Conservation (phyloP, 1,140 invertebrate species). For the Drosophila trapezifrons region DNA sequence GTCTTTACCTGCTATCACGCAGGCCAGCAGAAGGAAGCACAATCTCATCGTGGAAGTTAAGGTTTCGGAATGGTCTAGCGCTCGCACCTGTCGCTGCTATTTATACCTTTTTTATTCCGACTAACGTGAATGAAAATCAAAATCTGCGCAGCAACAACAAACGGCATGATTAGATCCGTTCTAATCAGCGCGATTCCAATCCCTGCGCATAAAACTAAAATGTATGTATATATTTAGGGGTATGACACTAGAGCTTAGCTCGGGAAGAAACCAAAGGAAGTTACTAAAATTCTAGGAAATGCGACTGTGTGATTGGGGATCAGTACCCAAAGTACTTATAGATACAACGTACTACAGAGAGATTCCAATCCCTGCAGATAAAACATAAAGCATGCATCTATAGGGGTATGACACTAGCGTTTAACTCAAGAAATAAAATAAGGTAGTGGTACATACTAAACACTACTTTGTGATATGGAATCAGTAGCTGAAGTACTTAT, state of each 20-base stretch:
- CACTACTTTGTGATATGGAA: too few species aligned
- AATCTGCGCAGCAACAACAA: slow-evolving; percentile 36
- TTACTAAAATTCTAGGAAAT: too few species aligned
- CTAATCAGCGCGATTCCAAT: slow-evolving; percentile 34
- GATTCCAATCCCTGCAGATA: background rate
- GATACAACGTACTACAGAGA: too few species aligned
- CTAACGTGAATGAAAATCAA: slow-evolving; percentile 34
- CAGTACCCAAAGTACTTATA: too few species aligned
- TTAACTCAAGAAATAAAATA: background rate
- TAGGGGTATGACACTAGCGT: background rate
- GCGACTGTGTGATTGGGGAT: slow-evolving; percentile 1
- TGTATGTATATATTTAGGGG: background rate
- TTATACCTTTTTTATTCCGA: slow-evolving; percentile 48
- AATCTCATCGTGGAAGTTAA: slow-evolving; percentile 59
- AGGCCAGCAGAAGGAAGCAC: slow-evolving; percentile 59
- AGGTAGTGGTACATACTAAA: too few species aligned
- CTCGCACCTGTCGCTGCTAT: slow-evolving; percentile 26
- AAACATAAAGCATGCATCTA: background rate
- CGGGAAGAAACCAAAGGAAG: background rate
- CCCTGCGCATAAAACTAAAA: background rate
- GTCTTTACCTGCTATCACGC: slow-evolving; percentile 62
- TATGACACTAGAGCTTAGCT: background rate
- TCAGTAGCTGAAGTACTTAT: too few species aligned
- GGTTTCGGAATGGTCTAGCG: slow-evolving; percentile 28
- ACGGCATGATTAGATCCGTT: slow-evolving; percentile 25